These are phyloP conservation scores for Eurytoma californica DNA, from an alignment of 2,888 invertebrate species.

Conservation along the genomic window DNA sequence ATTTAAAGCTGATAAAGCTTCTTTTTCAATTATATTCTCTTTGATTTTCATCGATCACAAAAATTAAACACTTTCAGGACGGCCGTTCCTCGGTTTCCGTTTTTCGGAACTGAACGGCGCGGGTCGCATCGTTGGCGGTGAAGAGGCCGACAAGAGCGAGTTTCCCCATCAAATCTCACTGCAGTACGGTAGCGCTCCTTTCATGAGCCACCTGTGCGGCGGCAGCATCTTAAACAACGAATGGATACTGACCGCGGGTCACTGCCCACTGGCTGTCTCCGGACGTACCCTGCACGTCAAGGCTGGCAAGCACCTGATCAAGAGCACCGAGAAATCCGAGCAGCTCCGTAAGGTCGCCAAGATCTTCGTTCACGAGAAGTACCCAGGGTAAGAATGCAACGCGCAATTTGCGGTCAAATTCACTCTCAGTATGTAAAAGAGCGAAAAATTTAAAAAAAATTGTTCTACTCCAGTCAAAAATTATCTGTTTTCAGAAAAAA, in stretches of 20 bases:
- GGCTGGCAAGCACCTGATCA: slow-evolving; percentile 57
- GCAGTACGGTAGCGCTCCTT: slow-evolving; percentile 66
- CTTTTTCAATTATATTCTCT: too few species aligned
- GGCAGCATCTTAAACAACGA: slow-evolving; percentile 71
- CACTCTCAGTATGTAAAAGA: too few species aligned
- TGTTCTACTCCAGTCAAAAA: background rate
- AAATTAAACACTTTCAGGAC: background rate
- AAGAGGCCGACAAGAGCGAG: slow-evolving; percentile 70
- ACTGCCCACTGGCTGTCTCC: slow-evolving; percentile 69
- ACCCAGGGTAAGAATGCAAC: slow-evolving; percentile 63
- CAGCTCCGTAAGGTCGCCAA: slow-evolving; percentile 65
- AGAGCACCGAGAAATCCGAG: slow-evolving; percentile 68
- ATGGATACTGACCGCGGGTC: slow-evolving; percentile 74
- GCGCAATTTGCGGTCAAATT: background rate
- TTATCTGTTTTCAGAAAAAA: too few species aligned
- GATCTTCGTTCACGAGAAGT: slow-evolving; percentile 69
- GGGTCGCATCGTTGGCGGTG: slow-evolving; percentile 62
- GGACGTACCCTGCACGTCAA: slow-evolving; percentile 51
- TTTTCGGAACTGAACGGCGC: slow-evolving; percentile 6
- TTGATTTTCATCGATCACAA: too few species aligned
- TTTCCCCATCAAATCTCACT: slow-evolving; percentile 76
- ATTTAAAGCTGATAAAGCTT: background rate
- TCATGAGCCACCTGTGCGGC: slow-evolving; percentile 68
- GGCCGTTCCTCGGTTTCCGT: slow-evolving; percentile 32
- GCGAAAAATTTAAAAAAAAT: too few species aligned